Base-by-base conservation (phyloP, 2,888 invertebrate species). In the Kuschelorhynchus macadamiae region DNA sequence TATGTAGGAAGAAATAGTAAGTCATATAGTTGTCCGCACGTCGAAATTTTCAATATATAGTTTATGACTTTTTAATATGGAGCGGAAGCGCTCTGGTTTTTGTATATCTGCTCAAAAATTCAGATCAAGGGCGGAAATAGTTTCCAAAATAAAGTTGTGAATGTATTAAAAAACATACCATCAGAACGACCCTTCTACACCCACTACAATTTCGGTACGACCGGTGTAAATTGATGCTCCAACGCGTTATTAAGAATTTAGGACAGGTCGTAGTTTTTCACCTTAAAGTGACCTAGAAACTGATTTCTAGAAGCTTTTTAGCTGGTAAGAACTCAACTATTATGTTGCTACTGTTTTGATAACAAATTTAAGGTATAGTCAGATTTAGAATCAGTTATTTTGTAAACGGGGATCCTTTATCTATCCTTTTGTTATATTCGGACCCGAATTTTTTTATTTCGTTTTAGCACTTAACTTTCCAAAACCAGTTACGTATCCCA, bases 221-320 rank as follows among this genome's bases (percentile, higher is more conserved):
- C 36, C 36, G 36, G 11, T 36, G 36, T 2, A 36, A 36, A 36
- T 36, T 36, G 36, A 36, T 36, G 11, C 3, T 36, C 36, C 36
- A 36, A 36, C 11, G 12, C 5, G 12, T 36, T 7, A 36, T 36
- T 3, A 36, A 36, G 2, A 36, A 11, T 36, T 36, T 3, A 36
- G 11, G 36, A 36, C 12, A 36, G 36, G 36, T 36, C 36, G 36
- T 36, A 36, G 36, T 11, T 36, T 36, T 36, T 36, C 11, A 36
- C 36, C 36, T 12, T 36, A 11, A 36, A 36, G 11, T 36, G n/a
- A 36, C 12, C 12, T n/a, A 4, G 12, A 36, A 36, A 36, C 36
- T 36, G 36, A 36, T 36, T 36, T 36, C 11, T 36, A 36, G 36
- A 36, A 11, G 36, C 36, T 36, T 36, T 36, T 36, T 36, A 11